Evolutionary conservation across 2,888 invertebrate species (phyloP), one percentile per base, ranked within the genome.

Genomic region (Ormyrus nitidulus): DNA sequence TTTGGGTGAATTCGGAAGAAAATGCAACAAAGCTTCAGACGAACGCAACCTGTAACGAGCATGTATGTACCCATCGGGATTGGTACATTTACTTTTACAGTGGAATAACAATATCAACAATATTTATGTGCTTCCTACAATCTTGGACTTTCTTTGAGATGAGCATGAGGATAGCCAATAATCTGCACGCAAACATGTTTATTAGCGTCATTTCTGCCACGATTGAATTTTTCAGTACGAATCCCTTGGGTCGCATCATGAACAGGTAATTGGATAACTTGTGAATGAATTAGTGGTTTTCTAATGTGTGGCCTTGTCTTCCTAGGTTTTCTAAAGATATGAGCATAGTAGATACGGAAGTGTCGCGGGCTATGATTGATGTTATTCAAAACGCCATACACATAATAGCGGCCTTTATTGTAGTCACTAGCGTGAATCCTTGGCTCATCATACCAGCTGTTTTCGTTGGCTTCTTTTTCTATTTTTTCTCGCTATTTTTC

Each of bases 101-200:
- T 0, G 89, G 85, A 0, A 85, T 92, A 49, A 91, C 91, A 4
- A 80, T 86, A 0, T 82, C 87, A 0, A 89, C 91, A 11, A 85
- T 92, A 6, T 8, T 90, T n/a, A 56, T 91, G 0, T 91, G 91
- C 0, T 69, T 92, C 1, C 69, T 90, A 1, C 89, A 92, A 80
- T 91, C 92, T 0, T 86, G 91, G 76, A 81, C 89, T 0, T 94
- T 94, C 85, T 94, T 93, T 84, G 87, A 88, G 91, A 87, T 95
- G 82, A 96, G 96, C 85, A 95, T 96, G 93, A 93, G 92, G 61
- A 95, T 97, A 0, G 96, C 97, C 0, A 93, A 93, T 6, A 93
- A 92, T n/a, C 92, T 98, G 0, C 98, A 98, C 90, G 94, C 95
- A 88, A 92, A 91, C 34, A 97, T 98, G 97, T 97, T 97, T 89